Conservation (phyloP, 2,113 vertebrate species). For the Pantherophis guttatus region DNA sequence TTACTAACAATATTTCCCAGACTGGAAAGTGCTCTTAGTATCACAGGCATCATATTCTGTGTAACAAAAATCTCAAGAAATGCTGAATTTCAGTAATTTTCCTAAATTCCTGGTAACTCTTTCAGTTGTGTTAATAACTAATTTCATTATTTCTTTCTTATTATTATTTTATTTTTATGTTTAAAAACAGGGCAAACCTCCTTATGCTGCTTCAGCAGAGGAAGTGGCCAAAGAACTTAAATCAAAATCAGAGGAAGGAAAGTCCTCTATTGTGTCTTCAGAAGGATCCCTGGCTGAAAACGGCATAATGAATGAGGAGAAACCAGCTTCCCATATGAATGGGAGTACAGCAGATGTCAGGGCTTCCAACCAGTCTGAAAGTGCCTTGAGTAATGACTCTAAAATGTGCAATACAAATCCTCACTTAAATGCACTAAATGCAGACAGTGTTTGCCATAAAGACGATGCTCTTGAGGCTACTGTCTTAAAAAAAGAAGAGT, state of each 20-base stretch:
- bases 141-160: neutral
- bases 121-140: neutral
- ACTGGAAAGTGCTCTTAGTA: neutral
- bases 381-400: constrained; percentile 98
- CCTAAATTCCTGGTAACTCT: neutral
- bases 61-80: neutral
- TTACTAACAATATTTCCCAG: neutral
- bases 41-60: neutral
- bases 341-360: constrained; percentile 78
- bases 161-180: constrained; percentile 26
- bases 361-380: constrained; percentile 89
- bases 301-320: constrained; percentile 80
- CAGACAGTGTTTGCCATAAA: constrained; percentile 83
- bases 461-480: constrained; percentile 83
- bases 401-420: constrained; percentile 96
- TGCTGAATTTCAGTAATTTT: neutral
- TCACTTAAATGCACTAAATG: constrained; percentile 96
- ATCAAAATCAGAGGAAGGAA: constrained; percentile 79
- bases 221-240: constrained; percentile 86
- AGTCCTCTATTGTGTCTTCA: constrained; percentile 74
- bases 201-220: constrained; percentile 80
- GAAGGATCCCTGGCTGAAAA: constrained; percentile 83
- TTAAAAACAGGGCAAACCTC: constrained; percentile 79
- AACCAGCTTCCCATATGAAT: constrained; percentile 81
- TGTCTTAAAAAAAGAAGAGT: constrained; percentile 94